A percentile compares a stretch with the other conserved stretches of the same genome.
phyloP scores from a whole-genome alignment of 2,797 vertebrate genomes.

The Argya squamiceps region DNA sequence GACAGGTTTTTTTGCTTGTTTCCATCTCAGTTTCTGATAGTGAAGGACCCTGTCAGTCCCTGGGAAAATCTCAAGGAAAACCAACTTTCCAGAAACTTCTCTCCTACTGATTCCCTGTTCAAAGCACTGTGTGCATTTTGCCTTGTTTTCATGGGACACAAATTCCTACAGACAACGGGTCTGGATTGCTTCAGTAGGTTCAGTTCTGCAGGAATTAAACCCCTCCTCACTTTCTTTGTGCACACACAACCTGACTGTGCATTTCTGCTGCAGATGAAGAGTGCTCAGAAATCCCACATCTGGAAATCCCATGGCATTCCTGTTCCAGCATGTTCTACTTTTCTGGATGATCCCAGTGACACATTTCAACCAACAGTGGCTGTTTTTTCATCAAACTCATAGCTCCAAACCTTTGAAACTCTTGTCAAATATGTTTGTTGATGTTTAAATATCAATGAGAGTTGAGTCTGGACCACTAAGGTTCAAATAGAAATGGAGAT shows the following conservation, averaged over 20 bases:
- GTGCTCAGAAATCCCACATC: not conserved
- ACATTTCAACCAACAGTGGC: not conserved
- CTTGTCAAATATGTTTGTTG: not conserved
- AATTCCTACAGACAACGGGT: not conserved
- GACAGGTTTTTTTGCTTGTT: not conserved
- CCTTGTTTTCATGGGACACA: not conserved
- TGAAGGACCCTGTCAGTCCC: not conserved
- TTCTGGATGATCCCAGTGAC: not conserved
- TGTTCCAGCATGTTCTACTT: not conserved
- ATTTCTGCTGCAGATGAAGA: not conserved
- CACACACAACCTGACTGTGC: not conserved
- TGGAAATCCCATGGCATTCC: not conserved
- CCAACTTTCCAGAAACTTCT: not conserved
- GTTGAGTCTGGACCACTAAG: not conserved
- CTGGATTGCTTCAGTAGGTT: fast-evolving
- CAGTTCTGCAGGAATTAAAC: fast-evolving
- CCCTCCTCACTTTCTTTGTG: not conserved
- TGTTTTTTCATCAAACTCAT: not conserved
- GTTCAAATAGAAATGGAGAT: not conserved
- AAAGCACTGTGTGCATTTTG: not conserved
- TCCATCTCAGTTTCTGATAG: not conserved
- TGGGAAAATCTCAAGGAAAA: not conserved
- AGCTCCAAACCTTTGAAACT: not conserved
- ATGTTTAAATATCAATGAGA: not conserved
- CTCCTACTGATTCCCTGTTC: not conserved